Conservation (phyloP, 2,888 invertebrate genomes). For the Cryptophagus acutangulus region DNA sequence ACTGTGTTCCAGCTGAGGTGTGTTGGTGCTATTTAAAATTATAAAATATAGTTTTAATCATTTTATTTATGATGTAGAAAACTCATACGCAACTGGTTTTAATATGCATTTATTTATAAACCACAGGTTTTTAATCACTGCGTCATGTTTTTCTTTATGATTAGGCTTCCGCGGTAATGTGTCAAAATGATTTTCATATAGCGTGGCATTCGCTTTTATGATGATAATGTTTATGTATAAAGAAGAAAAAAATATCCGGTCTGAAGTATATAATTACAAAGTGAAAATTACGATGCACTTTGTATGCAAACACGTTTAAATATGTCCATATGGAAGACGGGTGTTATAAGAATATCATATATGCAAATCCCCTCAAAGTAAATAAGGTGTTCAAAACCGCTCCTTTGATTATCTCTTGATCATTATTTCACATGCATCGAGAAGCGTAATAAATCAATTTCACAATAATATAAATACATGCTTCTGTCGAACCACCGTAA, state of each 20-base stretch:
- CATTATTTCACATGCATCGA: neutral
- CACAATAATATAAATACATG: slow-evolving; percentile 3
- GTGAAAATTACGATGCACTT: slow-evolving; percentile 1
- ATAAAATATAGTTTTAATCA: no score
- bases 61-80: no score
- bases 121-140: slow-evolving; percentile 3
- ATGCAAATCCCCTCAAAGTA: slow-evolving; percentile 3
- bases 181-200: slow-evolving; percentile 2
- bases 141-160: slow-evolving; percentile 1
- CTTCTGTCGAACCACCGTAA: slow-evolving; percentile 3
- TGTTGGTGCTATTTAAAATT: no score
- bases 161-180: neutral
- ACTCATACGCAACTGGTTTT: no score
- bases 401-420: slow-evolving; percentile 4
- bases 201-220: neutral
- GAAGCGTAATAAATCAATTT: slow-evolving; percentile 3
- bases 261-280: slow-evolving; percentile 1
- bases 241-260: neutral
- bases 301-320: slow-evolving; percentile 1
- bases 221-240: neutral
- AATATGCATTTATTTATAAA: no score
- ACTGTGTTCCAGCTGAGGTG: no score
- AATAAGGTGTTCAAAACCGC: neutral
- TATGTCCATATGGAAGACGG: neutral
- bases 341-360: neutral